Conservation (phyloP, 2,797 vertebrate genomes). For the Octomys mimax region DNA sequence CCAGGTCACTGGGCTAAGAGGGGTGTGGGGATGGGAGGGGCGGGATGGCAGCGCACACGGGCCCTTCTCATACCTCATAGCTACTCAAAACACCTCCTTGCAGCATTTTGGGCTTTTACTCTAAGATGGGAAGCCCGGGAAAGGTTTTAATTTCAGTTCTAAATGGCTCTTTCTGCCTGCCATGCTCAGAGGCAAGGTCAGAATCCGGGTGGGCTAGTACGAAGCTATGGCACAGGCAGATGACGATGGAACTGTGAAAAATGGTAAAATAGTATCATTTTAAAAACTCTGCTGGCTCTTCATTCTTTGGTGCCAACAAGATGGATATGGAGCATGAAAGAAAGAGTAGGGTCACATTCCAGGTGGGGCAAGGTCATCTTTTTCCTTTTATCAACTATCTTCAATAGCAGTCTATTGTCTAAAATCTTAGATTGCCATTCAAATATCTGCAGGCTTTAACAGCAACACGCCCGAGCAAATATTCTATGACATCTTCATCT, state of each 20-base stretch:
- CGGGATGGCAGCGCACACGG: not conserved
- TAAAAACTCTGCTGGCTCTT: not conserved
- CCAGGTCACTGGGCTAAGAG: not conserved
- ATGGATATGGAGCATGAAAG: not conserved
- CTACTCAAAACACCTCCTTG: not conserved
- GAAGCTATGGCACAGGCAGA: not conserved
- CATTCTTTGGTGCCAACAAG: not conserved
- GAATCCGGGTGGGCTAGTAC: not conserved
- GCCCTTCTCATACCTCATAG: not conserved
- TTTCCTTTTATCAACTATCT: not conserved
- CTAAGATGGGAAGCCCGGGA: not conserved
- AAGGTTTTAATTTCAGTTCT: not conserved
- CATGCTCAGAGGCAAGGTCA: not conserved
- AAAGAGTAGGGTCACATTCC: not conserved
- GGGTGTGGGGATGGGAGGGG: not conserved
- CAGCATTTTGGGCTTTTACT: constrained; percentile 19
- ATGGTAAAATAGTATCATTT: not conserved
- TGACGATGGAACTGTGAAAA: not conserved
- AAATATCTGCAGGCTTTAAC: not conserved
- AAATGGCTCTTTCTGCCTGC: constrained; percentile 2
- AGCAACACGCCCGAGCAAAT: not conserved
- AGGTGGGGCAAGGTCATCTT: not conserved
- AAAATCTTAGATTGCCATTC: not conserved
- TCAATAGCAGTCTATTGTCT: not conserved
- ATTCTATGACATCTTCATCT: constrained; percentile 27